A percentile compares a stretch with the other conserved stretches of the same genome.
These are phyloP conservation scores for Calliphora vicina DNA, from an alignment of 1,140 invertebrate genomes.

Conservation along the genomic window DNA sequence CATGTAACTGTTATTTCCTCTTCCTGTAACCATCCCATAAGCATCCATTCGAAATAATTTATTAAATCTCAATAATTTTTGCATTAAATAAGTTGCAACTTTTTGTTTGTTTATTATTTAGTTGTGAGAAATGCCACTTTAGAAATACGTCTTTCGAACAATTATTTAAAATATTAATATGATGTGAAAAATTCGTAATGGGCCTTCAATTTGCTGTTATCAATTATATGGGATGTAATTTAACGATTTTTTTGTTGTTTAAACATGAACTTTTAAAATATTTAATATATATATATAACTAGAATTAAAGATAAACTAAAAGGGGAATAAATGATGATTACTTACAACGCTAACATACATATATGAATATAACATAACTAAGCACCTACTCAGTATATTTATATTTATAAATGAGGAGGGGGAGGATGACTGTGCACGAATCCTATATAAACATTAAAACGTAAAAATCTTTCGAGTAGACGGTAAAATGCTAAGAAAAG, in stretches of 20 bases:
- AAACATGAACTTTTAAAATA: neutral
- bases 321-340: neutral
- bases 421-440: neutral
- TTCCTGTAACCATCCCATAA: too few relatives aligned
- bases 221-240: neutral
- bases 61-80: neutral
- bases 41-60: too few relatives aligned
- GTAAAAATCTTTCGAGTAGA: neutral
- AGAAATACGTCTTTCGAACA: neutral
- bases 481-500: too few relatives aligned
- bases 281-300: slow-evolving; percentile 5
- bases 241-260: neutral
- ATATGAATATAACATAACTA: slow-evolving; percentile 24
- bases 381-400: slow-evolving; percentile 17
- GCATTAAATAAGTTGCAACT: neutral
- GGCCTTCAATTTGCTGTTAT: neutral
- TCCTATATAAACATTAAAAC: neutral
- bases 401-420: neutral
- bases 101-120: neutral
- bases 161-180: neutral
- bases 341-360: slow-evolving; percentile 28
- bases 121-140: neutral
- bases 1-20: too few relatives aligned
- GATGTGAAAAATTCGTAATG: too few relatives aligned
- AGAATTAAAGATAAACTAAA: slow-evolving; percentile 11